These are phyloP conservation scores for Lampris megalopsis DNA, from an alignment of 2,113 vertebrate genomes.

Conservation along the genomic window DNA sequence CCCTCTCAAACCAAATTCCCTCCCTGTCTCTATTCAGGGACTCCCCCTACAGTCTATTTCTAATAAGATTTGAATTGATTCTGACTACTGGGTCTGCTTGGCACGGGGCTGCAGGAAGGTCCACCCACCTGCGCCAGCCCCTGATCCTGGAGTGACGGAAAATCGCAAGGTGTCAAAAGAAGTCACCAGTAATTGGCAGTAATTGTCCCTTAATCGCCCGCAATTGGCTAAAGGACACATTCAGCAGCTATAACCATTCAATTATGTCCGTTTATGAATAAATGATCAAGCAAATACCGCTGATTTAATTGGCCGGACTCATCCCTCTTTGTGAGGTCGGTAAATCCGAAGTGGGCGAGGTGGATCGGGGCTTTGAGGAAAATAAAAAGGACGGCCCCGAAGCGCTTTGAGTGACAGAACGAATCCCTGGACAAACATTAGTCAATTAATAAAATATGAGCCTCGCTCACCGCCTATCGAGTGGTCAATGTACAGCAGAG, in stretches of 20 bases:
- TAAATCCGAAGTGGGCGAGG: slow-evolving; percentile 26
- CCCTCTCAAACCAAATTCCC: background rate
- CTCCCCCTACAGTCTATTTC: slow-evolving; percentile 19
- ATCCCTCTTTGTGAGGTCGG: slow-evolving; percentile 12
- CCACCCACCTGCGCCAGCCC: slow-evolving; percentile 23
- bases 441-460: slow-evolving; percentile 12
- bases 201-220: slow-evolving; percentile 53
- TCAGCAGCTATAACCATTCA: slow-evolving; percentile 62
- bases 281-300: slow-evolving; percentile 59
- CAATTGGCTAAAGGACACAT: slow-evolving; percentile 48
- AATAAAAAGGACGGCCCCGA: background rate
- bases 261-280: slow-evolving; percentile 59
- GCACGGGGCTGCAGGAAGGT: background rate
- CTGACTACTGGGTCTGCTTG: slow-evolving; percentile 31
- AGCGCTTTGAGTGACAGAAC: background rate
- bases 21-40: slow-evolving; percentile 26
- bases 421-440: slow-evolving; percentile 19
- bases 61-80: slow-evolving; percentile 45
- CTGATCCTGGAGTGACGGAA: slow-evolving; percentile 39
- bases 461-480: background rate
- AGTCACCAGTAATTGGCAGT: slow-evolving; percentile 55
- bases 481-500: slow-evolving; percentile 1
- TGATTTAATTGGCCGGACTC: slow-evolving; percentile 43
- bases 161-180: slow-evolving; percentile 46
- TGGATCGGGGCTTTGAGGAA: background rate